Evolutionary conservation across 2,113 vertebrate genomes (phyloP).

Genomic region (Prinia subflava): DNA sequence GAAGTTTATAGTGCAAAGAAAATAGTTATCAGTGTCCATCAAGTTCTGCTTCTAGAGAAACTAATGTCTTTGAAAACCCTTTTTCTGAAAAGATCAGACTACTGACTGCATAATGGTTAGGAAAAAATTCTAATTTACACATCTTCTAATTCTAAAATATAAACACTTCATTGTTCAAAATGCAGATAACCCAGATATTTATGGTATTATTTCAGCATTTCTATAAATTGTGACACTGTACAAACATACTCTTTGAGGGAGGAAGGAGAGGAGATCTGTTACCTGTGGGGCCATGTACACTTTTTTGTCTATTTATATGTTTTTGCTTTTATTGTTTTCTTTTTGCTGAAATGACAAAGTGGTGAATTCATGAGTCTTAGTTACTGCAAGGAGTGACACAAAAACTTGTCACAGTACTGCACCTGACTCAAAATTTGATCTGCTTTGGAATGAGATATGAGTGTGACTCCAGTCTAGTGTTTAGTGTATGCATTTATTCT

Average conservation of each 20-base stretch:
- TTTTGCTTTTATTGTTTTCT: not conserved
- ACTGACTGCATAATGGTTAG: not conserved
- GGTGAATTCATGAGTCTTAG: not conserved
- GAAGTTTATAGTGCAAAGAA: not conserved
- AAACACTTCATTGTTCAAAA: not conserved
- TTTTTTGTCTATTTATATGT: not conserved
- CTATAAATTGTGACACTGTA: not conserved
- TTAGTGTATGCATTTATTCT: not conserved
- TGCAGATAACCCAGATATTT: not conserved
- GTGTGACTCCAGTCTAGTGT: not conserved
- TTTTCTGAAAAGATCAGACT: not conserved
- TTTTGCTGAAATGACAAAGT: not conserved
- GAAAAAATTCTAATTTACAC: rapidly evolving
- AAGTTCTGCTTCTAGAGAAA: not conserved
- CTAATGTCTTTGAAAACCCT: not conserved
- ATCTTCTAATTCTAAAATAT: not conserved
- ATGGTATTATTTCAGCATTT: not conserved
- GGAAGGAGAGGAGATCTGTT: not conserved
- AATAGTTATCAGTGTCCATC: not conserved
- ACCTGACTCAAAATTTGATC: not conserved
- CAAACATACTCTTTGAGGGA: not conserved
- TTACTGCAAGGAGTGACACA: not conserved
- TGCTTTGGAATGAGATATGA: not conserved
- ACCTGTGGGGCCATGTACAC: not conserved
- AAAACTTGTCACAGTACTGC: not conserved